Evolutionary conservation across 2,113 vertebrate species (phyloP).

Genomic region (Lophotis ruficrista): DNA sequence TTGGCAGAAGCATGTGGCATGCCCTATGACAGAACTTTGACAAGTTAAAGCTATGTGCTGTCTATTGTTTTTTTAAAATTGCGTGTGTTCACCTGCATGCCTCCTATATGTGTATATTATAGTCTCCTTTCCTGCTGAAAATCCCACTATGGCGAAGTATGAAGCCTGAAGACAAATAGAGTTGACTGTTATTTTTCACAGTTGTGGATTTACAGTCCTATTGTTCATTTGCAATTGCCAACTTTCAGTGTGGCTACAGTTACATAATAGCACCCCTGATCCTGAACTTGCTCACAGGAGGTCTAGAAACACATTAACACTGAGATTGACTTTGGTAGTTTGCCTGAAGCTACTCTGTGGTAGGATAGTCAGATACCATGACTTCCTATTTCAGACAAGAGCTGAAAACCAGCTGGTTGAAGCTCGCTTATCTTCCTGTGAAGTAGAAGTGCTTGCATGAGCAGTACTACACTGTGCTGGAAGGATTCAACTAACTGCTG

Average conservation of each 20-base stretch:
- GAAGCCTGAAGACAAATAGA: background rate
- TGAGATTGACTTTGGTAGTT: background rate
- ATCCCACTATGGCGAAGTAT: background rate
- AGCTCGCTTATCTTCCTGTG: background rate
- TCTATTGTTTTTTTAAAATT: background rate
- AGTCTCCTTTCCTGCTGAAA: background rate
- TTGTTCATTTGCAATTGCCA: background rate
- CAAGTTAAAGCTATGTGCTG: conserved; percentile 4
- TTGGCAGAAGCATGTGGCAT: conserved; percentile 29
- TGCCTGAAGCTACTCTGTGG: background rate
- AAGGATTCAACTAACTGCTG: background rate
- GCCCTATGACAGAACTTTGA: background rate
- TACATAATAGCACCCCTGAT: background rate
- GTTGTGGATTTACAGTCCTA: background rate
- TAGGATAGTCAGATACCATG: background rate
- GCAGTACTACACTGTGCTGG: background rate
- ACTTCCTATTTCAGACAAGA: background rate
- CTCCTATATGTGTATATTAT: background rate
- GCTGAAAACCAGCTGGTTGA: background rate
- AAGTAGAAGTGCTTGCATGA: background rate
- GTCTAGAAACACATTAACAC: background rate
- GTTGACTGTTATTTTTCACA: background rate
- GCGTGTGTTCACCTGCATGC: background rate
- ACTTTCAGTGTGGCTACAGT: background rate
- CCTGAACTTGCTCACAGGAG: background rate